Base-by-base conservation (phyloP, 2,888 invertebrate species). In the Ferrisia virgata region DNA sequence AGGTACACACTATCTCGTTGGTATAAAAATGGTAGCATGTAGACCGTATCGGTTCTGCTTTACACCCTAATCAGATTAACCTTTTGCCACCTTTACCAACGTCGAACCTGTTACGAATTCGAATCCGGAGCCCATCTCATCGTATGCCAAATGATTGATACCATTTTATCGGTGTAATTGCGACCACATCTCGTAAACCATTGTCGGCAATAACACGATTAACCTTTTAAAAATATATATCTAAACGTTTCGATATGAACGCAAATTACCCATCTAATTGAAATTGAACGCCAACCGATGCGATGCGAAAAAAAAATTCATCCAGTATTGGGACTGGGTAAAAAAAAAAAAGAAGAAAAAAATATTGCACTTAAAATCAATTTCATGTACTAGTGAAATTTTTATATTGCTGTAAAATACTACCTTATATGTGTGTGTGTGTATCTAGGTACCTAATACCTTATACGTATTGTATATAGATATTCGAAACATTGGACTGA, bases 211-310 rank as follows among this genome's bases (percentile, higher is more conserved):
- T 33, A 72, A 72, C 72, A 72, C 72, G 72, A 72, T 72, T 72
- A 72, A 31, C 72, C 72, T 72, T 72, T 72, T 72, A 72, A 72
- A 72, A 72, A 72, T 33, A 36, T n/a, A n/a, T n/a, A 72, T n/a
- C n/a, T 72, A 2, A 28, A 47, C 28, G 31, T 28, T 2, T 72
- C 72, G 72, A 72, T 33, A 25, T n/a, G 15, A 72, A 33, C 64
- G 72, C 31, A 72, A 72, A 72, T 72, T 72, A 72, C 36, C n/a
- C 8, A 18, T 47, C 8, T 72, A 72, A 72, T 72, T 72, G 33
- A 72, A 72, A 72, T 72, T 15, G 72, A 72, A 72, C 72, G 72
- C 72, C n/a, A n/a, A n/a, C n/a, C n/a, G n/a, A n/a, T n/a, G n/a
- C n/a, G n/a, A n/a, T n/a, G n/a, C n/a, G n/a, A n/a, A n/a, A n/a